Percentiles rank a stretch among this genome's conserved stretches.
Conservation (phyloP, 2,888 invertebrate genomes). For the Linhomoeus sp. region DNA sequence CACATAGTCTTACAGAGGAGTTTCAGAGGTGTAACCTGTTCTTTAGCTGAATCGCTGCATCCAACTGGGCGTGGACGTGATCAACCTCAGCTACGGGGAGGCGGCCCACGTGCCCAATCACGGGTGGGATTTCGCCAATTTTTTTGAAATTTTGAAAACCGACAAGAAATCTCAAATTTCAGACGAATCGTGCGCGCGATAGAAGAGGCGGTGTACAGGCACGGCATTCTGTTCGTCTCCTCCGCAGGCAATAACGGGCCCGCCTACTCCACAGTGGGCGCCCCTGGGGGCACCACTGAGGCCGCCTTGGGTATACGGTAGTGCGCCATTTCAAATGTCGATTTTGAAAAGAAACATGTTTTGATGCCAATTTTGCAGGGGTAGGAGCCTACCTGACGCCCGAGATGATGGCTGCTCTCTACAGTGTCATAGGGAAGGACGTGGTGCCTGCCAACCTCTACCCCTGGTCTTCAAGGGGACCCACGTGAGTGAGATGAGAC, state of each 20-base stretch:
- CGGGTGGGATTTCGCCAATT: constrained; percentile 43
- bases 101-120: constrained; percentile 71
- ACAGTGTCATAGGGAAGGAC: constrained; percentile 41
- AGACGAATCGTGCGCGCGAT: constrained; percentile 55
- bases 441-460: constrained; percentile 65
- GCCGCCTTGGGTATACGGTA: constrained; percentile 9
- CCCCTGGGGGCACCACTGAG: constrained; percentile 32
- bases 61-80: constrained; percentile 46
- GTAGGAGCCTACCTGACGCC: constrained; percentile 93
- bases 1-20: too few species aligned
- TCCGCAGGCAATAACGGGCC: constrained; percentile 91
- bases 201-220: constrained; percentile 50
- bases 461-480: constrained; percentile 40
- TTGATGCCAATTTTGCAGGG: constrained; percentile 33
- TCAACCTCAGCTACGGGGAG: constrained; percentile 97
- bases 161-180: constrained; percentile 13
- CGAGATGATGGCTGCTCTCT: constrained; percentile 89
- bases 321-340: not conserved
- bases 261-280: constrained; percentile 69
- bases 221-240: constrained; percentile 74
- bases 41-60: constrained; percentile 34
- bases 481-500: constrained; percentile 29
- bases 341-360: constrained; percentile 3
- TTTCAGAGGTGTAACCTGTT: too few species aligned
- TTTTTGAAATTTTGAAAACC: not conserved